Conservation (phyloP, 2,797 vertebrate genomes). For the Nyctalus aviator region DNA sequence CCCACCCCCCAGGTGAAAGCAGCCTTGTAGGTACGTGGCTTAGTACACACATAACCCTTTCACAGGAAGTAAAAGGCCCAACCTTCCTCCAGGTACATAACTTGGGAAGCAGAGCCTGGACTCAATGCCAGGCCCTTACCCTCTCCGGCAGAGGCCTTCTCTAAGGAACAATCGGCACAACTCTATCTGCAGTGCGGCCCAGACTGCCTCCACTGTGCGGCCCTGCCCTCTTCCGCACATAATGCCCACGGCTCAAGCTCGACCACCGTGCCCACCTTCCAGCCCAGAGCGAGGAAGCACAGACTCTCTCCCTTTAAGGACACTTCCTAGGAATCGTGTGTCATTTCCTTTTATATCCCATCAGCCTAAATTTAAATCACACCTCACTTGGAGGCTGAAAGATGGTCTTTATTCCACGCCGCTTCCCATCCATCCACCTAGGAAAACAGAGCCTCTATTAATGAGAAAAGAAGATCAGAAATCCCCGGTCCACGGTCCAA, state of each 20-base stretch:
- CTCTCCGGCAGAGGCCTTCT: background rate
- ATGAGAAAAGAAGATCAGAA: background rate
- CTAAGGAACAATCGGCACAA: background rate
- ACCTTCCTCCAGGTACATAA: background rate
- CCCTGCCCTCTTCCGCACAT: background rate
- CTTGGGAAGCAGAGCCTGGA: background rate
- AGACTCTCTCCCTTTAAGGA: background rate
- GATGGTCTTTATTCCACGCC: background rate
- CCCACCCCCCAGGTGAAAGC: background rate
- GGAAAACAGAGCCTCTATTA: background rate
- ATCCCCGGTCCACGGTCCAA: background rate
- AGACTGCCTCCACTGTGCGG: too few species aligned
- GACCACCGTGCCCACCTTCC: background rate
- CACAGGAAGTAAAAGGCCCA: background rate
- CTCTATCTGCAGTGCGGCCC: rapidly evolving
- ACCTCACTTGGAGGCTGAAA: background rate
- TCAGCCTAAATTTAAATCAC: constrained; percentile 10
- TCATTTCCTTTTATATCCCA: background rate
- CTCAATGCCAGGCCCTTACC: background rate
- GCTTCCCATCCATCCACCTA: background rate
- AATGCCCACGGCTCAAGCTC: background rate
- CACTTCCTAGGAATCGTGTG: background rate
- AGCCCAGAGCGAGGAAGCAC: background rate
- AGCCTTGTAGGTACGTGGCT: background rate
- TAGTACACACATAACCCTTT: background rate